These are phyloP conservation scores for Guaruba guarouba DNA, from an alignment of 2,113 vertebrate species.

Conservation along the genomic window DNA sequence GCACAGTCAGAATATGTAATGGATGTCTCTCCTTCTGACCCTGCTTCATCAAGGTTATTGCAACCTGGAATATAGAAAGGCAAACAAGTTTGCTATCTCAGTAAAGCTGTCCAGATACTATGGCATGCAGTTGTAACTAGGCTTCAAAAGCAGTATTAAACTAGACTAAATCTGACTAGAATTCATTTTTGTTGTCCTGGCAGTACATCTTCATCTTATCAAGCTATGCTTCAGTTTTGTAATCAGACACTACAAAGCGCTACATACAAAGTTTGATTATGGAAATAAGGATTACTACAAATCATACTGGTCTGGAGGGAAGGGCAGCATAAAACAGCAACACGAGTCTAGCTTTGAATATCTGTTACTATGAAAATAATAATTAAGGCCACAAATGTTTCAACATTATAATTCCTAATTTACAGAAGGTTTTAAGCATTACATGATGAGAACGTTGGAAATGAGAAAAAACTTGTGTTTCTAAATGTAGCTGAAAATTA, in stretches of 20 bases:
- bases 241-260: neutral
- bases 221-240: neutral
- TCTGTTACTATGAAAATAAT: neutral
- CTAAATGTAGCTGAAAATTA: neutral
- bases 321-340: neutral
- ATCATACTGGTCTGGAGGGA: neutral
- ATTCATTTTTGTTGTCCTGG: neutral
- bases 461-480: neutral
- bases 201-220: neutral
- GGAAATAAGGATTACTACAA: neutral
- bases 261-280: neutral
- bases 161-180: neutral
- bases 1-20: slow-evolving; percentile 81
- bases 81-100: neutral
- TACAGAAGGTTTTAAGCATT: neutral
- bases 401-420: neutral
- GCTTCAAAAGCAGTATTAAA: neutral
- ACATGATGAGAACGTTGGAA: neutral
- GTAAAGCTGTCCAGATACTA: neutral
- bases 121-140: neutral
- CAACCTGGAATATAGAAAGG: slow-evolving; percentile 71
- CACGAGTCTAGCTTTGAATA: neutral
- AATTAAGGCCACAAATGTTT: neutral
- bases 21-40: slow-evolving; percentile 69
- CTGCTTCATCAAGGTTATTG: slow-evolving; percentile 83